phyloP scores from a whole-genome alignment of 2,888 invertebrate genomes.

The Ectropis crepuscularia region DNA sequence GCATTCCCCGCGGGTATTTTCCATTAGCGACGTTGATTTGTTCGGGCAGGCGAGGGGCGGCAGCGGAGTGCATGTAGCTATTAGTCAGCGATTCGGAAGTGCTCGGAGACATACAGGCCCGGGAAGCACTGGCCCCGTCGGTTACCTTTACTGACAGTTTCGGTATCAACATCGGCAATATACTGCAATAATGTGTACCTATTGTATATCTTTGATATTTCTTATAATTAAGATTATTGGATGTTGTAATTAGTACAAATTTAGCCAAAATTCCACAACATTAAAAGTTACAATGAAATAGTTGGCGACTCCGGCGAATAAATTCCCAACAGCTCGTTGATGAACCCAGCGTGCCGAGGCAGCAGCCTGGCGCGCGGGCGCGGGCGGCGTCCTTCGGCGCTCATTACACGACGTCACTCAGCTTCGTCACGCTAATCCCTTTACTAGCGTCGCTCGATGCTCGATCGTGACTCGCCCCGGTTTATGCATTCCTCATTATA shows the following conservation, averaged over 20 bases:
- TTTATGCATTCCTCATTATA: no score
- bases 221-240: not conserved
- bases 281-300: no score
- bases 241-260: not conserved
- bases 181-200: not conserved
- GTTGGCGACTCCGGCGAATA: no score
- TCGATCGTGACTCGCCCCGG: conserved; percentile 24
- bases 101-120: not conserved
- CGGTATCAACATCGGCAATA: not conserved
- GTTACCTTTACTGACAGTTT: not conserved
- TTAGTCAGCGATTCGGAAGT: conserved; percentile 34
- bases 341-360: not conserved
- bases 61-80: conserved; percentile 7
- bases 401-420: conserved; percentile 39
- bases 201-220: no score
- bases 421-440: conserved; percentile 36
- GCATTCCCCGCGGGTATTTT: not conserved
- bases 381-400: conserved; percentile 37
- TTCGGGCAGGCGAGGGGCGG: not conserved
- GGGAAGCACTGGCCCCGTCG: not conserved
- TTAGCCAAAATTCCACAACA: not conserved
- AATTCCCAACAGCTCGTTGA: not conserved
- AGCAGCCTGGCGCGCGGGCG: conserved; percentile 8
- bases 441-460: conserved; percentile 12
- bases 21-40: not conserved